These are phyloP conservation scores for Yponomeuta plumbellus DNA, from an alignment of 2,888 invertebrate genomes.

Conservation along the genomic window DNA sequence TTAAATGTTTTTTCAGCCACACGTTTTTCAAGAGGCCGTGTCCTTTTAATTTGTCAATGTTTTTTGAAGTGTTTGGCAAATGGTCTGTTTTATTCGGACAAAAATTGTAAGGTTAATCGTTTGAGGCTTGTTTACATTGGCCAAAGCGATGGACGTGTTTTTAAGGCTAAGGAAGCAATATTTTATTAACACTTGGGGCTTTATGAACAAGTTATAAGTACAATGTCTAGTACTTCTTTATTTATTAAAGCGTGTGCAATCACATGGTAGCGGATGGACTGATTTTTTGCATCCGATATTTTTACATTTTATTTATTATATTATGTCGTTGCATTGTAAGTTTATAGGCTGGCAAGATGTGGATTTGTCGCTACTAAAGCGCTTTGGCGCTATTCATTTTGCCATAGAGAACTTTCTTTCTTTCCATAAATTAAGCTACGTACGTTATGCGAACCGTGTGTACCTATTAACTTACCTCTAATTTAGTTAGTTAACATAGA, in stretches of 20 bases:
- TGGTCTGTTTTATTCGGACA: slow-evolving; percentile 6
- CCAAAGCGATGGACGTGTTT: not conserved
- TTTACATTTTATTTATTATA: slow-evolving; percentile 36
- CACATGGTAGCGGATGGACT: slow-evolving; percentile 62
- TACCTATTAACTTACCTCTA: slow-evolving; percentile 75
- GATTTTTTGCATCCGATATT: slow-evolving; percentile 57
- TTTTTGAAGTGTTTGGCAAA: not conserved
- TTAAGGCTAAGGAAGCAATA: slow-evolving; percentile 10
- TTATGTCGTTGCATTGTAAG: slow-evolving; percentile 31
- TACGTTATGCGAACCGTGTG: slow-evolving; percentile 65
- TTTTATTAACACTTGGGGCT: slow-evolving; percentile 10
- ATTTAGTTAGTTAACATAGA: slow-evolving; percentile 77
- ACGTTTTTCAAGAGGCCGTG: slow-evolving; percentile 2
- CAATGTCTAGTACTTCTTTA: slow-evolving; percentile 39
- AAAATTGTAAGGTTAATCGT: slow-evolving; percentile 1
- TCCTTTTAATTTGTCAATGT: not conserved
- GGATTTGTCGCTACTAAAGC: slow-evolving; percentile 43
- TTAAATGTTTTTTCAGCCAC: slow-evolving; percentile 12
- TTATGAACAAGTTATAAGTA: slow-evolving; percentile 15
- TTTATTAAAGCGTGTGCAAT: slow-evolving; percentile 56
- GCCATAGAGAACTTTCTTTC: slow-evolving; percentile 50
- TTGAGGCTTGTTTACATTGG: slow-evolving; percentile 3
- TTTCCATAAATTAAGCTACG: slow-evolving; percentile 47
- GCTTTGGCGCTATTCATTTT: slow-evolving; percentile 45
- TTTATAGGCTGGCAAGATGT: slow-evolving; percentile 36